Percentiles rank a stretch among this genome's conserved stretches.
Conservation (phyloP, 1,140 invertebrate species). For the Catajapyx aquilonaris region DNA sequence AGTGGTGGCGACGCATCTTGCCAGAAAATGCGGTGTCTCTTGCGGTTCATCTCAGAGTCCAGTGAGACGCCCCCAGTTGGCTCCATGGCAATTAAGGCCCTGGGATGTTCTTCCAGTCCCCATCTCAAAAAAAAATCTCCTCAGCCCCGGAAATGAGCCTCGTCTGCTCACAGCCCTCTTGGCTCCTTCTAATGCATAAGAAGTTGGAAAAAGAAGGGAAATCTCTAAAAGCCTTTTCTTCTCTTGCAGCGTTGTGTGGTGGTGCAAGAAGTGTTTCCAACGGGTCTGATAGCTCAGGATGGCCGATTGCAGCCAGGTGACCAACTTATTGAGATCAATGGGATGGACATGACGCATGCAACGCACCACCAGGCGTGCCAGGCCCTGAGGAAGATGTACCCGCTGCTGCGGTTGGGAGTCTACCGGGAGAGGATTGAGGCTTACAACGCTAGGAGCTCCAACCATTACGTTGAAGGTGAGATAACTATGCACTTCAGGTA, state of each 20-base stretch:
- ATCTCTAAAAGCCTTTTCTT: conserved; percentile 5
- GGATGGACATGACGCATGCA: conserved; percentile 17
- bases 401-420: conserved; percentile 15
- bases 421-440: conserved; percentile 17
- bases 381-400: conserved; percentile 11
- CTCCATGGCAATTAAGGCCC: too few species aligned
- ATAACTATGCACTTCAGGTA: too few species aligned
- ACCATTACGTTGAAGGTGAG: conserved; percentile 10
- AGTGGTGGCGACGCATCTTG: too few species aligned
- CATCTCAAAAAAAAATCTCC: too few species aligned
- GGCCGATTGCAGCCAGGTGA: conserved; percentile 32
- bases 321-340: conserved; percentile 34
- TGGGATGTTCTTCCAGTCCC: too few species aligned
- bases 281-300: conserved; percentile 25
- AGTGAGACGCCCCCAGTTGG: too few species aligned
- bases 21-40: too few species aligned
- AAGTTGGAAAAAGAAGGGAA: too few species aligned
- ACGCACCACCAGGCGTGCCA: conserved; percentile 15
- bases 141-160: too few species aligned
- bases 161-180: too few species aligned
- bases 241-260: conserved; percentile 23
- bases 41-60: too few species aligned
- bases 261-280: conserved; percentile 28
- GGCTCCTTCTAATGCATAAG: too few species aligned
- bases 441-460: conserved; percentile 6